Evolutionary conservation across 2,113 vertebrate species (phyloP), one percentile per base, ranked within the genome.

Genomic region (Oncorhynchus keta): DNA sequence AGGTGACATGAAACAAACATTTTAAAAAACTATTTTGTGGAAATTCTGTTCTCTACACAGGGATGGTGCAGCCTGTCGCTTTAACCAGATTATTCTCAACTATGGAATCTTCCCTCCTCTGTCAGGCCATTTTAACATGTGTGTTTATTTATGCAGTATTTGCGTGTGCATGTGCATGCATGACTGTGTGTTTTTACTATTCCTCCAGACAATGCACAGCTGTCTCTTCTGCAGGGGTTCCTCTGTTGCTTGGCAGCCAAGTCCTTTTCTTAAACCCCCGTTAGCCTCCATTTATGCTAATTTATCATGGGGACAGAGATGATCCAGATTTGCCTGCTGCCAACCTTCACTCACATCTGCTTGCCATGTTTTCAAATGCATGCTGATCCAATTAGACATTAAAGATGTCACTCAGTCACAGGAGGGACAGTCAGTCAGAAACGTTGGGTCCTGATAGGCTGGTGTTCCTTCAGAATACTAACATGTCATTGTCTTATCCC

Each of bases 351-450:
- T 86, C 87, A 86, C 93, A 93, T 92, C 93, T 93, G 92, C 90
- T 81, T 87, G 85, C 71, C 72, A 78, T 90, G 91, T 90, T 90
- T 92, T 93, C 91, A 93, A 92, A 93, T 93, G 79, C 90, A 89
- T 88, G 84, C 91, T 92, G 90, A 94, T 93, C 90, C 91, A 91
- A 94, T 95, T 92, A 93, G 89, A 88, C 86, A 81, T 81, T 93
- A 92, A 90, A 91, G 88, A 91, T 90, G 85, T 89, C 73, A 78
- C 85, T 55, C 51, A 55, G 16, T 55, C 51, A 55, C 51, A 55
- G 51, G 51, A 55, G 2, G 9, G 39, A 11, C 13, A 18, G 16
- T 55, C 51, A 55, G 51, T 55, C 13, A 18, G 51, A 55, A 55
- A 18, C 16, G 5, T 7, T 55, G 51, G 51, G 16, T 5, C 16